Conservation (phyloP, 1,140 invertebrate genomes). For the Eciton burchellii region DNA sequence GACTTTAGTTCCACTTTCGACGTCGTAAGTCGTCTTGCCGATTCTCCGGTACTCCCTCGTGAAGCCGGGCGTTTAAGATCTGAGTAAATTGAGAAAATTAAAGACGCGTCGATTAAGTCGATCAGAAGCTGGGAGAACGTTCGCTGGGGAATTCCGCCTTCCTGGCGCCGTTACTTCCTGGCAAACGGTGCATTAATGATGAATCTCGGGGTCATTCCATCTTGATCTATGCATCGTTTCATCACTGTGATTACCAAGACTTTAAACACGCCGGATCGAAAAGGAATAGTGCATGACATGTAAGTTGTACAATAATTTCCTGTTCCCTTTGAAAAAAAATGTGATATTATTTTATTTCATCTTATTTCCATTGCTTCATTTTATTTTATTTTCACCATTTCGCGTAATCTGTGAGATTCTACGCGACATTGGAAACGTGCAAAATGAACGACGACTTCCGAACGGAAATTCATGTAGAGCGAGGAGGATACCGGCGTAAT, state of each 20-base stretch:
- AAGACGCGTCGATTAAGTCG: conserved; percentile 50
- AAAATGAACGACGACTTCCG: background rate
- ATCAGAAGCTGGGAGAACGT: conserved; percentile 1
- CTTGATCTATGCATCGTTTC: background rate
- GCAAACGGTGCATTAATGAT: conserved; percentile 19
- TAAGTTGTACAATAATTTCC: background rate
- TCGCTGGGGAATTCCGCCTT: conserved; percentile 22
- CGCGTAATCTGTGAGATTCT: background rate
- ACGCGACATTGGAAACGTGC: background rate
- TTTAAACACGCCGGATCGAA: background rate
- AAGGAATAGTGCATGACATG: background rate
- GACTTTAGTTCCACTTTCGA: conserved; percentile 32
- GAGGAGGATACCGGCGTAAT: background rate
- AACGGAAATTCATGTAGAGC: background rate
- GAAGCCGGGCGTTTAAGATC: conserved; percentile 44
- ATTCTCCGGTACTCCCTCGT: conserved; percentile 34
- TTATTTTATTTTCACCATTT: background rate
- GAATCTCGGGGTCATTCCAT: conserved; percentile 1
- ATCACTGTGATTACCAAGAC: background rate
- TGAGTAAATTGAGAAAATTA: conserved; percentile 56
- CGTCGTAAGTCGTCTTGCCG: conserved; percentile 37
- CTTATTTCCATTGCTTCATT: no score
- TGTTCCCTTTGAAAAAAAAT: background rate
- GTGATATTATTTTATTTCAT: no score
- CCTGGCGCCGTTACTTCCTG: conserved; percentile 12